Evolutionary conservation across 2,888 invertebrate genomes (phyloP).

Genomic region (Megalurothrips usitatus): DNA sequence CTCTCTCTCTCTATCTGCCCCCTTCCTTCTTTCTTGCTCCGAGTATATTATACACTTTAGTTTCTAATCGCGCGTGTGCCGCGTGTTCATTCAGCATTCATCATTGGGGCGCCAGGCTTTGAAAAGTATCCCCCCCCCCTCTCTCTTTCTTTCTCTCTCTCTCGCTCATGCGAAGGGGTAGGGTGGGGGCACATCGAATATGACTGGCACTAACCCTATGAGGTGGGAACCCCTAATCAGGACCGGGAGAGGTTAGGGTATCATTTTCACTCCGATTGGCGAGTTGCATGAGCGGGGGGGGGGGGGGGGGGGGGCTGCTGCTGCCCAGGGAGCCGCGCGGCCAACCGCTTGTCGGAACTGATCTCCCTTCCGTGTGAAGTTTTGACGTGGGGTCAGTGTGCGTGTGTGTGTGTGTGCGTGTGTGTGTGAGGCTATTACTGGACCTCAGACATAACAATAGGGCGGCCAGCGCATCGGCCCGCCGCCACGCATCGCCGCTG

Average conservation of each 20-base stretch:
- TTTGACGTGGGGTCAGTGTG: background rate
- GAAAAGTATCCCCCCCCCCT: background rate
- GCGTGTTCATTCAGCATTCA: too few species aligned
- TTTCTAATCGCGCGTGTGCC: background rate
- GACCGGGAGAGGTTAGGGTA: too few species aligned
- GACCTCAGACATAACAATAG: constrained; percentile 20
- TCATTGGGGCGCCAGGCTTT: too few species aligned
- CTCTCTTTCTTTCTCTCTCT: constrained; percentile 35
- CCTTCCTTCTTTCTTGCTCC: background rate
- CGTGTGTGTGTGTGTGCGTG: background rate
- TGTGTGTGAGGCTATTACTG: background rate
- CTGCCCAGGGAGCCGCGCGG: too few species aligned
- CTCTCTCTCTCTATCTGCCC: constrained; percentile 25
- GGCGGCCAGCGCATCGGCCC: background rate
- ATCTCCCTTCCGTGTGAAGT: too few species aligned
- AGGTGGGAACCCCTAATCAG: too few species aligned
- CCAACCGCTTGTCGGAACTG: too few species aligned
- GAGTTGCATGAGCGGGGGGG: too few species aligned
- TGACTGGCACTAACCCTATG: too few species aligned
- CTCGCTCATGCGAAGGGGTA: constrained; percentile 14
- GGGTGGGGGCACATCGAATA: too few species aligned
- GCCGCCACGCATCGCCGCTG: background rate
- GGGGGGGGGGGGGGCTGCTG: too few species aligned
- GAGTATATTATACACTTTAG: background rate
- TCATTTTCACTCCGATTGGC: too few species aligned